Conservation (phyloP, 2,113 vertebrate genomes). For the Rhadina sibilatrix region DNA sequence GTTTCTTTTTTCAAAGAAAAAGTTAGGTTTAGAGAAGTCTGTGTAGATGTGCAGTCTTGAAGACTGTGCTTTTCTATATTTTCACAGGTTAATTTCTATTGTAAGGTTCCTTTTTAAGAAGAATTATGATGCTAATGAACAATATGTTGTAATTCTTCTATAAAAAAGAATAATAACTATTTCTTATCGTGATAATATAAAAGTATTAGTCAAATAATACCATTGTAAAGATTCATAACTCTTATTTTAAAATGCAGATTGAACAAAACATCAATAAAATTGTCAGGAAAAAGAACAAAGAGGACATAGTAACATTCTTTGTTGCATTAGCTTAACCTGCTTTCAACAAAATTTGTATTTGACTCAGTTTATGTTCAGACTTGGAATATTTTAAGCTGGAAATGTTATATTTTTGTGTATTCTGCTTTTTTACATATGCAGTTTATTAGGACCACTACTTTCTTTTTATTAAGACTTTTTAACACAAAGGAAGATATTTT, state of each 20-base stretch:
- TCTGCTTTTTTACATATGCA: background rate
- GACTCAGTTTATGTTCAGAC: background rate
- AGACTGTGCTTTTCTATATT: background rate
- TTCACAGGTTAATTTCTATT: background rate
- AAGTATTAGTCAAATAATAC: background rate
- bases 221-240: background rate
- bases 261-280: background rate
- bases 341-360: background rate
- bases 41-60: background rate
- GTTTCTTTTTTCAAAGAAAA: background rate
- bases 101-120: background rate
- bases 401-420: background rate
- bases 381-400: background rate
- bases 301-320: background rate
- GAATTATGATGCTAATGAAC: conserved; percentile 14
- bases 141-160: background rate
- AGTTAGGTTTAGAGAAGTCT: background rate
- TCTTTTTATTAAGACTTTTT: background rate
- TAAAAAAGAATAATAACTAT: background rate
- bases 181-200: background rate
- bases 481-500: background rate
- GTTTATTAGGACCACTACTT: background rate
- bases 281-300: background rate
- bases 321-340: background rate
- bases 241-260: background rate